A percentile compares a stretch with the other conserved stretches of the same genome.
These are phyloP conservation scores for Gonioctena quinquepunctata DNA, from an alignment of 1,140 invertebrate species.

Conservation along the genomic window DNA sequence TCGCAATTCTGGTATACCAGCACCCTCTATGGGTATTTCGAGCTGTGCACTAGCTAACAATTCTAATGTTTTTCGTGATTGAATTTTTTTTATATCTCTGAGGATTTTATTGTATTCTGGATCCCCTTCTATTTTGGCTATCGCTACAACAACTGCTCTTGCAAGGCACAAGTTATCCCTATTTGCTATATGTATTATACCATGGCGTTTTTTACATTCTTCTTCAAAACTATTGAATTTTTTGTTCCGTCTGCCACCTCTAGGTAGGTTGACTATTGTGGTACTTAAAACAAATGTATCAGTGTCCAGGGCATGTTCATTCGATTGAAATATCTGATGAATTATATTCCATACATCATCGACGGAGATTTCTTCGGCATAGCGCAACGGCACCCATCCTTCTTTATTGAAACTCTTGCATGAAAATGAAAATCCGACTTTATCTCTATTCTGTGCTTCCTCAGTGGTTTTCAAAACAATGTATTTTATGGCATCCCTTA, in stretches of 20 bases:
- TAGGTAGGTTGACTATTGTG: not conserved
- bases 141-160: not conserved
- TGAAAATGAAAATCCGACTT: too few species aligned
- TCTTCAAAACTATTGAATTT: not conserved
- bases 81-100: not conserved
- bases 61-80: not conserved
- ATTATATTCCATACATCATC: too few species aligned
- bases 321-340: too few species aligned
- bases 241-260: not conserved
- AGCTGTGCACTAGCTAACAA: too few species aligned
- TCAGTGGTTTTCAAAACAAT: too few species aligned
- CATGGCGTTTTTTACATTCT: not conserved
- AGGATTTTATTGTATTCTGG: not conserved
- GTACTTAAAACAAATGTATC: too few species aligned
- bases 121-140: not conserved
- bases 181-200: not conserved
- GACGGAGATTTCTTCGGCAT: too few species aligned
- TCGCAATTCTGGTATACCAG: not conserved
- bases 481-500: too few species aligned
- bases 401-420: too few species aligned
- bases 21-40: not conserved
- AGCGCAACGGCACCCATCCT: too few species aligned
- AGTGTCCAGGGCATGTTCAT: too few species aligned
- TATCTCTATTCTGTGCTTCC: too few species aligned
- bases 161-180: constrained; percentile 1